A percentile compares a stretch with the other conserved stretches of the same genome.
These are phyloP conservation scores for Synanthedon formicaeformis DNA, from an alignment of 2,888 invertebrate genomes.

Conservation along the genomic window DNA sequence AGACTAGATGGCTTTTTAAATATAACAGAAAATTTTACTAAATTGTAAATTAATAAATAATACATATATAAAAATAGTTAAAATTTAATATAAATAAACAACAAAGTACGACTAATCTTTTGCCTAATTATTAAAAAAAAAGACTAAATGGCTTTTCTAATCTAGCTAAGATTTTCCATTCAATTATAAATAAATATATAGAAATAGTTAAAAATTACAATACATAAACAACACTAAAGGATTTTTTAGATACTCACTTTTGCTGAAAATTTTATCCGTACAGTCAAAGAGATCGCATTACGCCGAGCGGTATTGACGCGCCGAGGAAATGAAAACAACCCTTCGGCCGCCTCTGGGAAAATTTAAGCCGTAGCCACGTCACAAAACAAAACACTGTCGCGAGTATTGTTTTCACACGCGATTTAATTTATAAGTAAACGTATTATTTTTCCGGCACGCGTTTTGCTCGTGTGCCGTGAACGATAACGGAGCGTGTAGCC, in stretches of 20 bases:
- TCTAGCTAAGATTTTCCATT: too few species aligned
- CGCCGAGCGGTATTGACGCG: slow-evolving; percentile 24
- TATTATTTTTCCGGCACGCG: slow-evolving; percentile 41
- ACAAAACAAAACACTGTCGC: slow-evolving; percentile 21
- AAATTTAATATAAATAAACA: too few species aligned
- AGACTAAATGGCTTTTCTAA: too few species aligned
- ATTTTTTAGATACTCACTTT: slow-evolving; percentile 21
- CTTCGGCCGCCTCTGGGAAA: slow-evolving; percentile 13
- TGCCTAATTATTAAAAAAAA: too few species aligned
- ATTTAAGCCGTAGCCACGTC: slow-evolving; percentile 18
- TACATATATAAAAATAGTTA: too few species aligned
- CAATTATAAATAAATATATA: too few species aligned
- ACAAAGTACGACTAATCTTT: too few species aligned
- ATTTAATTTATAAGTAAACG: slow-evolving; percentile 46
- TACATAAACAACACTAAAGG: slow-evolving; percentile 6
- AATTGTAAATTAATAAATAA: too few species aligned
- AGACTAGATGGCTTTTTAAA: too few species aligned
- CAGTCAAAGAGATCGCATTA: slow-evolving; percentile 25
- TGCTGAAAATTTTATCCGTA: slow-evolving; percentile 26
- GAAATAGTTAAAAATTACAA: too few species aligned
- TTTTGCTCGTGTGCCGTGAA: slow-evolving; percentile 13
- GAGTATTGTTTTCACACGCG: slow-evolving; percentile 20
- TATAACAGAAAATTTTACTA: too few species aligned
- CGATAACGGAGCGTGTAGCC: slow-evolving; percentile 18
- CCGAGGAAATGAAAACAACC: slow-evolving; percentile 13